These are phyloP conservation scores for Plutella xylostella DNA, from an alignment of 2,888 invertebrate genomes.

Conservation along the genomic window DNA sequence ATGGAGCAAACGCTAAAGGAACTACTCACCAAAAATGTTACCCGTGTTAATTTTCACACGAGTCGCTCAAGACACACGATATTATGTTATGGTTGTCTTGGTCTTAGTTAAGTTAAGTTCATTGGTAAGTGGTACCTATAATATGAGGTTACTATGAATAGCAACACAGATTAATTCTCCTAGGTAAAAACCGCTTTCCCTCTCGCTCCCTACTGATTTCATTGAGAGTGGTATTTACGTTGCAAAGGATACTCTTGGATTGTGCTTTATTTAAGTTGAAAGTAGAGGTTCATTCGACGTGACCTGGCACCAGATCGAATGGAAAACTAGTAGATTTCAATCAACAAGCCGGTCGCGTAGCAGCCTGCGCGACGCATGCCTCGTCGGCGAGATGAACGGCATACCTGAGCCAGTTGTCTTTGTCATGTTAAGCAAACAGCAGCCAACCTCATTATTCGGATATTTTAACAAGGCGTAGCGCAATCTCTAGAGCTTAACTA, in stretches of 20 bases:
- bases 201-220: too few species aligned
- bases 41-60: constrained; percentile 47
- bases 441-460: constrained; percentile 49
- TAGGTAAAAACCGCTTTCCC: too few species aligned
- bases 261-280: too few species aligned
- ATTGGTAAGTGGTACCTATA: too few species aligned
- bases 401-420: constrained; percentile 45
- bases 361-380: constrained; percentile 15
- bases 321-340: constrained; percentile 39
- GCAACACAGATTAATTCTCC: too few species aligned
- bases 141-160: too few species aligned
- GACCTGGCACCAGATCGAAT: constrained; percentile 52
- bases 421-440: constrained; percentile 63
- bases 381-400: constrained; percentile 49
- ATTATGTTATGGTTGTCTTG: too few species aligned
- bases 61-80: not conserved
- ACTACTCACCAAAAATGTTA: too few species aligned
- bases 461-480: constrained; percentile 60
- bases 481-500: constrained; percentile 22
- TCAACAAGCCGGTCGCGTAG: constrained; percentile 24
- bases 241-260: too few species aligned
- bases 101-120: too few species aligned
- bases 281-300: constrained; percentile 34
- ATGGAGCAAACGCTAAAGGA: too few species aligned
- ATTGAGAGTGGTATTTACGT: too few species aligned